Evolutionary conservation across 2,888 invertebrate species (phyloP), one percentile per base, ranked within the genome.

Genomic region (Isoperla grammatica): DNA sequence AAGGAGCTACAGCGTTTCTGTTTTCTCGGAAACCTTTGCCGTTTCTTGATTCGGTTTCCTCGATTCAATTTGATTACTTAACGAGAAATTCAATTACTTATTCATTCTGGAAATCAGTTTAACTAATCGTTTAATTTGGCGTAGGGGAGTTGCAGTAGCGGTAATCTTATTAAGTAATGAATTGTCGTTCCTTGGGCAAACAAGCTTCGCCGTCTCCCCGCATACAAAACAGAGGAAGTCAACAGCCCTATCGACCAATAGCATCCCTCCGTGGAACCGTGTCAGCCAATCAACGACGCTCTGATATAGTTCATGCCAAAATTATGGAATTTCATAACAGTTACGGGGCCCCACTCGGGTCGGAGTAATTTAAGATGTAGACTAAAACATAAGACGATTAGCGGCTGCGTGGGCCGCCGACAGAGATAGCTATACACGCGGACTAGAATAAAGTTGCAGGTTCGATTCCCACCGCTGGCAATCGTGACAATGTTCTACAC

Each of bases 71-170:
- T 72, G 73, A 74, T 74, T 74, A 74, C 72, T 73, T 74, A 74
- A 74, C 74, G 73, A 74, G 74, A 74, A 74, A 74, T 74, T 73
- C 72, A 72, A 74, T 74, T 74, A 74, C 74, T 74, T 74, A 74
- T 74, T 74, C 74, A 74, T 74, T 74, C 74, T 74, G 71, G 73
- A 74, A 74, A 74, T 74, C 74, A 74, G 74, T 74, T 74, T 74
- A 74, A 74, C 74, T 74, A 74, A 74, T 74, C 74, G 74, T 74
- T 74, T 74, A 74, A 74, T 74, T 74, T 73, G 72, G 71, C 61
- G 48, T 56, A 46, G 61, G 63, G 61, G 61, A 59, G 56, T 53
- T 53, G 37, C 53, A 29, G 29, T 29, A 4, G 29, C 40, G 22
- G 57, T 63, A 73, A 74, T 73, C 73, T 73, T 73, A 73, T 74